Base-by-base conservation (phyloP, 1,140 invertebrate species). In the Olivierus martensii region DNA sequence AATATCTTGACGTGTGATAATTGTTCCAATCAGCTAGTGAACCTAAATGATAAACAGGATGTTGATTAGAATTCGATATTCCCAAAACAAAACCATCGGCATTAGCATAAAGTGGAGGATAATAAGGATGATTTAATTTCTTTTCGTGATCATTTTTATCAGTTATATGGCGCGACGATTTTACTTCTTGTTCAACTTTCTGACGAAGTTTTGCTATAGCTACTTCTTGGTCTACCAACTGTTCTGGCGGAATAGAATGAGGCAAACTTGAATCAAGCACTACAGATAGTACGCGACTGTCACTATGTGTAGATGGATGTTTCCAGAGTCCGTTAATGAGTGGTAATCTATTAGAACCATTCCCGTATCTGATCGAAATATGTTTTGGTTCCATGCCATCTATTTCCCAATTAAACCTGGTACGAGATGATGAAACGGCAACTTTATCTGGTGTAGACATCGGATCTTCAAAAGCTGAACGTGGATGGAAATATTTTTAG, bases 291-390 rank as follows among this genome's bases (percentile, higher is more conserved):
- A 28, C 28, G 4, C 28, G 28, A 9, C 28, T 28, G 2, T 28
- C 28, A 6, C 4, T 28, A 28, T 47, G 48, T 6, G 46, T 49
- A 9, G 18, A 28, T 10, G 37, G 48, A 14, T 50, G 28, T 2
- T 44, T 44, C 49, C 54, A 51, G 12, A 55, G 51, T 7, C 54
- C 54, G 42, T 55, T 55, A 10, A 55, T 55, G 7, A 55, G 37
- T 22, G 54, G 54, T n/a, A 55, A 48, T 28, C 54, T 44, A 37
- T 45, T 47, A 1, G 54, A 34, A 28, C 54, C 54, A 38, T 55
- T 49, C 10, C 49, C 54, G 22, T 55, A 51, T 4, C 28, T 4
- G 4, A 28, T 4, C 2, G 28, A 28, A 28, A 28, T 28, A 9
- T 28, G 28, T 6, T 9, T 28, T 2, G 28, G 28, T 28, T 28